Percentiles rank a stretch among this genome's conserved stretches.
Conservation (phyloP, 2,888 invertebrate species). For the Limnephilus auricula region DNA sequence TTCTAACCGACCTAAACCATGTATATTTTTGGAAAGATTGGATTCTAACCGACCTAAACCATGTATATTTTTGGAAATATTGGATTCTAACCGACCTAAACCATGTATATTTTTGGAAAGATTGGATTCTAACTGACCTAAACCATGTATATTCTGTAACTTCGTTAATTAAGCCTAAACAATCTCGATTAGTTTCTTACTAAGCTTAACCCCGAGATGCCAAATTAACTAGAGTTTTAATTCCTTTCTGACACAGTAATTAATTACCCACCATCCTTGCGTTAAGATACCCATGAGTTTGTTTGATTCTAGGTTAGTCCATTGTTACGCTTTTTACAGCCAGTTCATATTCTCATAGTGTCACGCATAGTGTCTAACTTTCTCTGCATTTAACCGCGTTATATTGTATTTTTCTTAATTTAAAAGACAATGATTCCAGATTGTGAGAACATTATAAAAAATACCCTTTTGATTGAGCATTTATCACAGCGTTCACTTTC, state of each 20-base stretch:
- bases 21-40: too few relatives aligned
- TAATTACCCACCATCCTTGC: background rate
- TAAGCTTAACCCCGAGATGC: background rate
- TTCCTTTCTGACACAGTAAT: background rate
- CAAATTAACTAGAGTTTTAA: background rate
- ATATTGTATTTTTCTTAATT: slow-evolving; percentile 7
- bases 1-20: too few relatives aligned
- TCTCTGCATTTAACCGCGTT: background rate
- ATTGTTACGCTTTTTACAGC: slow-evolving; percentile 12
- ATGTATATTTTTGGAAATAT: too few relatives aligned
- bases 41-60: too few relatives aligned
- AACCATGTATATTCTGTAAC: background rate
- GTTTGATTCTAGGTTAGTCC: background rate
- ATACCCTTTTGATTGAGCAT: background rate
- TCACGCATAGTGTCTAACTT: slow-evolving; percentile 17
- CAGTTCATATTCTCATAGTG: slow-evolving; percentile 18
- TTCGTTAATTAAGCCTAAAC: background rate
- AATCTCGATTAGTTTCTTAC: background rate
- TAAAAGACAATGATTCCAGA: slow-evolving; percentile 18
- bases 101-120: too few relatives aligned
- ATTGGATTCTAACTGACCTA: background rate
- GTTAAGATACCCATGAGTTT: background rate
- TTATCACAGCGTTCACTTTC: background rate
- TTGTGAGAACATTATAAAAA: slow-evolving; percentile 13
- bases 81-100: too few relatives aligned